Evolutionary conservation across 1,140 invertebrate genomes (phyloP), one percentile per base, ranked within the genome.

Genomic region (Cryptotermes secundus): DNA sequence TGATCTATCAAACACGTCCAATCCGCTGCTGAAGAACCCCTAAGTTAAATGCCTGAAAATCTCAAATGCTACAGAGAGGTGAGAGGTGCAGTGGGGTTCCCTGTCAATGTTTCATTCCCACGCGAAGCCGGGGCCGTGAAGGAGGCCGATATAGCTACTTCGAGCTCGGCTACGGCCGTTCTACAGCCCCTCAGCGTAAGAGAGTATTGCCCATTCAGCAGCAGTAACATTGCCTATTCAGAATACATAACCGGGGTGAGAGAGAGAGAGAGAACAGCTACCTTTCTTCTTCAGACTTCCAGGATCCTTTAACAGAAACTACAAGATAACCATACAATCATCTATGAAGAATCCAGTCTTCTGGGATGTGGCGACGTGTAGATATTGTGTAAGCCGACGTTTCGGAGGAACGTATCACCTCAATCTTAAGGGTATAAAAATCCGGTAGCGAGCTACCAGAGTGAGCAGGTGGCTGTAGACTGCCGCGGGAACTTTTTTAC

Each of bases 191-290:
- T 72, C 59, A 72, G 31, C 59, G 59, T 72, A 72, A 72, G 59
- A 72, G 59, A 72, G 59, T 16, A 72, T 72, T 72, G 59, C 59
- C 59, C 59, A 72, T 72, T 72, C 59, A 7, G 7, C 14, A 72
- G 59, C n/a, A 72, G 59, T 72, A 72, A 72, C 59, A 72, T 72
- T 72, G 59, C 26, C 59, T 72, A 72, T 72, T 72, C 59, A 72
- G 59, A 72, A 72, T 72, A 72, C n/a, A 31, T 31, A 31, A 26
- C 59, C 26, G 14, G 26, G 10, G 59, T 31, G 59, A 72, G 59
- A 72, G 26, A 31, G 2, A 31, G 53, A 59, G 1, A 72, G 59
- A 7, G n/a, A 26, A 26, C 7, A 31, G n/a, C 0, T 9, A 72
- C 26, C 0, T 31, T 31, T 9, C 9, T 4, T 72, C n/a, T 72